Base-by-base conservation (phyloP, 2,888 invertebrate genomes). In the Ariolimax columbianus region DNA sequence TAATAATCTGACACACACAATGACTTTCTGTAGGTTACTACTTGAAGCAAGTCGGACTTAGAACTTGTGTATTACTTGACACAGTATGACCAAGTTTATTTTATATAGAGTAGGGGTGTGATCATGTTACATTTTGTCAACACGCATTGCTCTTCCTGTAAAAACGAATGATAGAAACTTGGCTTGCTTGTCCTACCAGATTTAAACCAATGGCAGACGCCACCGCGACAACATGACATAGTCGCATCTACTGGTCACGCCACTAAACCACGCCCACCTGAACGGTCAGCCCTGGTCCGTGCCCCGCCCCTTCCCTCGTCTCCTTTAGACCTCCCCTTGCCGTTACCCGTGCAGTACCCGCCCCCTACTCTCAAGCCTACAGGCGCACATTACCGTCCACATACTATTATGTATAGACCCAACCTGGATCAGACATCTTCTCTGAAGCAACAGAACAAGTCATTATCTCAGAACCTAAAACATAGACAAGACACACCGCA, bases 141-240 rank as follows among this genome's bases (percentile, higher is more conserved):
- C 40, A 79, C 78, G 30, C 23, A 19, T 59, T 63, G 47, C 59
- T 59, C 6, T 79, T 47, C 36, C 36, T 80, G n/a, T 80, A 68
- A n/a, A 30, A 26, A 47, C 70, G 51, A 80, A 30, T 36, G 4
- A n/a, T 82, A 66, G 66, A 75, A 73, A 75, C 75, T 77, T 82
- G 77, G 77, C 82, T 82, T 82, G 63, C 63, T 82, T 77, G 77
- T 82, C 66, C 82, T 33, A 77, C 82, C 82, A 82, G 82, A 82
- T 82, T n/a, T 66, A 66, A 66, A 75, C 59, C 75, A 82, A 75
- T 82, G 82, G 82, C 66, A 55, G 77, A 47, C 82, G 77, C 33
- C 63, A 4, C 82, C 23, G 19, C 75, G 30, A 75, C 73, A 82
- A 36, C 36, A 77, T 82, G 82, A 73, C 30, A 2, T 59, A 59